Evolutionary conservation across 2,888 invertebrate species (phyloP).

Genomic region (Eulithis testata): DNA sequence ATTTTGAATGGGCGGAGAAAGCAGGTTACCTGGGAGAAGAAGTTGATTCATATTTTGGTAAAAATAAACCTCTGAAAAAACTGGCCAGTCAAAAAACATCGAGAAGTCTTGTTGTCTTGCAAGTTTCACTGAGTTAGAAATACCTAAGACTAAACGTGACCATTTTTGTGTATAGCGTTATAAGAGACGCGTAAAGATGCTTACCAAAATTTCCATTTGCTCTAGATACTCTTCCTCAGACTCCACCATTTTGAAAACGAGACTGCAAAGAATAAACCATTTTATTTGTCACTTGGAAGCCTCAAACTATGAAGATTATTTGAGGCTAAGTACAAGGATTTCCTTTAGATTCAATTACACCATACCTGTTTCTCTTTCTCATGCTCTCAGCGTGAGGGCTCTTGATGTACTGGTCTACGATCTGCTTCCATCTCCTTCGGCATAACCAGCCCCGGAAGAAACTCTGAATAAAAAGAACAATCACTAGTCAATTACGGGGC

Average conservation of each 20-base stretch:
- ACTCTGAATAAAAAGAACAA: slow-evolving; percentile 82
- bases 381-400: slow-evolving; percentile 97
- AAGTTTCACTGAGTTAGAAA: no score
- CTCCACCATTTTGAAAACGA: slow-evolving; percentile 96
- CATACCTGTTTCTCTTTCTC: slow-evolving; percentile 94
- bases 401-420: slow-evolving; percentile 97
- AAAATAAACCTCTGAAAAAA: no score
- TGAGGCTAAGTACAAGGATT: no score
- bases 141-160: no score
- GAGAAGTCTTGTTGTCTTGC: no score
- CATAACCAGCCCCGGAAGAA: slow-evolving; percentile 98
- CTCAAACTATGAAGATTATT: no score
- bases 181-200: slow-evolving; percentile 15
- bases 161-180: no score
- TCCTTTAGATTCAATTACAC: not conserved
- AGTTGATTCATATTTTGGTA: not conserved
- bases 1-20: slow-evolving; percentile 96
- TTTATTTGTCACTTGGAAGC: no score
- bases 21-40: slow-evolving; percentile 86
- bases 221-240: slow-evolving; percentile 97
- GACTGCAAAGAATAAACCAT: slow-evolving; percentile 69
- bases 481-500: no score
- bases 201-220: slow-evolving; percentile 90
- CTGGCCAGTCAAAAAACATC: no score
- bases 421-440: slow-evolving; percentile 96